phyloP scores from a whole-genome alignment of 2,888 invertebrate species.

The Drosophila kuntzei region DNA sequence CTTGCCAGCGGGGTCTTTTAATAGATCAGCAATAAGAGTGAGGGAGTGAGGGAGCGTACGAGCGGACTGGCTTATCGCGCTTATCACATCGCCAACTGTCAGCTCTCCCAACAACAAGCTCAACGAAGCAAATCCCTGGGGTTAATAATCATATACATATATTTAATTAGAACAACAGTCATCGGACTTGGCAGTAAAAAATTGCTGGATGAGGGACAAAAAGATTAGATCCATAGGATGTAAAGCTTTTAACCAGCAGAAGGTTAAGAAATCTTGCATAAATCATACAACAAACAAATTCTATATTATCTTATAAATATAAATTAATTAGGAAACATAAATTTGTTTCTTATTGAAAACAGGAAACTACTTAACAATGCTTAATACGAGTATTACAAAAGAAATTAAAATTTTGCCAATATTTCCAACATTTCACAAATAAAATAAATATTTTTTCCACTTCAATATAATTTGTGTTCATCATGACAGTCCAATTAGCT shows the following conservation, averaged over 20 bases:
- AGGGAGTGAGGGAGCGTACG: slow-evolving; percentile 2
- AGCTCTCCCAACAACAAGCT: slow-evolving; percentile 58
- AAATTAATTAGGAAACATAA: no score
- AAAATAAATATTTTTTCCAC: slow-evolving; percentile 20
- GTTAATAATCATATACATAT: slow-evolving; percentile 41
- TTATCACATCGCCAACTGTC: slow-evolving; percentile 76
- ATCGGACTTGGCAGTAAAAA: slow-evolving; percentile 6
- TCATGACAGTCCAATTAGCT: slow-evolving; percentile 55
- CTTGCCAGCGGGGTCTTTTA: slow-evolving; percentile 45
- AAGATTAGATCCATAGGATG: slow-evolving; percentile 1
- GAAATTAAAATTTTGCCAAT: background rate
- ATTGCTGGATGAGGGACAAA: background rate
- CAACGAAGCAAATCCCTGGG: slow-evolving; percentile 56
- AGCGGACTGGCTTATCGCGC: slow-evolving; percentile 67
- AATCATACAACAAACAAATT: background rate
- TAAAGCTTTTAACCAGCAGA: background rate
- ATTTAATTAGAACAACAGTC: slow-evolving; percentile 22
- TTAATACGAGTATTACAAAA: background rate
- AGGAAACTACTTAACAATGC: background rate
- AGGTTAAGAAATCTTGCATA: background rate
- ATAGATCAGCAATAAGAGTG: slow-evolving; percentile 5
- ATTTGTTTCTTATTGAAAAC: no score
- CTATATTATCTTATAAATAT: no score
- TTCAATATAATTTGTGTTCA: slow-evolving; percentile 11
- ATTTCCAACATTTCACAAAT: background rate